phyloP scores from a whole-genome alignment of 2,113 vertebrate genomes.

The Pseudois nayaur region DNA sequence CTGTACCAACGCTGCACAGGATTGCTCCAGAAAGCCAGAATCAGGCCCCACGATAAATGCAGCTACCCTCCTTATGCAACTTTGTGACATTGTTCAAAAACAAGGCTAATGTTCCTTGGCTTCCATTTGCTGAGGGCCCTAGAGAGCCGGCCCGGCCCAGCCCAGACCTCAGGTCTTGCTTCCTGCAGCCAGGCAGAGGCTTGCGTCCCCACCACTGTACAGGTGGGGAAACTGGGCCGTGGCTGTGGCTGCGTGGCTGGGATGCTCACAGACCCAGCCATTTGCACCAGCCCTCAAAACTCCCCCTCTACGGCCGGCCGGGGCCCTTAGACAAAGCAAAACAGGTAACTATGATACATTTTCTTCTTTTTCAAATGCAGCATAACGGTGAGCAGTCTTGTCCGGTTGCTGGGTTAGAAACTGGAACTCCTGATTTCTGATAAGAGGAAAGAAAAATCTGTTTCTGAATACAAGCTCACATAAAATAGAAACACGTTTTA shows the following conservation, averaged over 20 bases:
- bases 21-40: conserved; percentile 55
- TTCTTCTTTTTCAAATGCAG: conserved; percentile 61
- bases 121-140: not conserved
- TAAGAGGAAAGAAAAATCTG: not conserved
- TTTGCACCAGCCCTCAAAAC: not conserved
- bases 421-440: conserved; percentile 63
- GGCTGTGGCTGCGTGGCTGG: not conserved
- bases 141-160: not conserved
- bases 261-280: not conserved
- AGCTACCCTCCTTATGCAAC: conserved; percentile 30
- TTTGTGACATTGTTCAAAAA: conserved; percentile 31
- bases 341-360: conserved; percentile 57
- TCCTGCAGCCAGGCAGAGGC: not conserved
- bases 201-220: not conserved
- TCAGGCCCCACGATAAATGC: conserved; percentile 52
- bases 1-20: conserved; percentile 67
- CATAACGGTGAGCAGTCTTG: conserved; percentile 66
- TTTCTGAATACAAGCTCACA: conserved; percentile 40
- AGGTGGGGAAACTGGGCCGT: not conserved
- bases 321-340: conserved; percentile 14
- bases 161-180: not conserved
- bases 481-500: conserved; percentile 17
- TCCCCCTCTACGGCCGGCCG: not conserved
- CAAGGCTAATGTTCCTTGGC: not conserved
- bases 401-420: conserved; percentile 48